Conservation (phyloP, 1,140 invertebrate genomes). For the Drosophila arawakana region DNA sequence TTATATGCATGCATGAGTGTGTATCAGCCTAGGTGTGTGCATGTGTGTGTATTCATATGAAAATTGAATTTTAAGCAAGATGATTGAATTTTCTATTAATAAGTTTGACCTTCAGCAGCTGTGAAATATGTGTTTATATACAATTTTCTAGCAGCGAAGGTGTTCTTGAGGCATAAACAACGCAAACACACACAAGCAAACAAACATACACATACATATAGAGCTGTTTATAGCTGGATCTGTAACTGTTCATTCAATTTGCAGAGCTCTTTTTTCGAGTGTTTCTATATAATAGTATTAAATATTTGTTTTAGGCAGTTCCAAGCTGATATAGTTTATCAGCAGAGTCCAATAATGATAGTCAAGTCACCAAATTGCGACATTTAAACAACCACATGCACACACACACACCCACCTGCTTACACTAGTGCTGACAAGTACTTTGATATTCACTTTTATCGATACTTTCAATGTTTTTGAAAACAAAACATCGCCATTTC, state of each 20-base stretch:
- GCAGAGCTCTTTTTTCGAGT: conserved; percentile 18
- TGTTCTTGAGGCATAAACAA: conserved; percentile 51
- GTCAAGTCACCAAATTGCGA: conserved; percentile 16
- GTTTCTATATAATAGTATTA: conserved; percentile 25
- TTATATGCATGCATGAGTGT: background rate
- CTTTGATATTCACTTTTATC: too few species aligned
- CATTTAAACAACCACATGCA: conserved; percentile 1
- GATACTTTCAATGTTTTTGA: too few species aligned
- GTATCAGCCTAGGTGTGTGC: conserved; percentile 21
- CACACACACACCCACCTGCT: conserved; percentile 10
- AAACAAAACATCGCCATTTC: too few species aligned
- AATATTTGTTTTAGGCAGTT: conserved; percentile 35
- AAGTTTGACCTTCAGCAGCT: conserved; percentile 73
- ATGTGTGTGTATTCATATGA: conserved; percentile 57
- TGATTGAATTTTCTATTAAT: conserved; percentile 83
- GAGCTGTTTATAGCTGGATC: conserved; percentile 23
- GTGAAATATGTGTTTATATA: conserved; percentile 42
- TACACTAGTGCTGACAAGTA: background rate
- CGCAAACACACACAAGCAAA: conserved; percentile 48
- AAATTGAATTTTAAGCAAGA: conserved; percentile 73
- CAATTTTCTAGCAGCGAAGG: conserved; percentile 48
- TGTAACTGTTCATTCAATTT: conserved; percentile 28
- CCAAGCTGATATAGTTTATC: conserved; percentile 44
- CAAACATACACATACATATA: conserved; percentile 9
- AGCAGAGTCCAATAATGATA: conserved; percentile 27